Conservation (phyloP, 2,888 invertebrate species). For the Epirrita christyi region DNA sequence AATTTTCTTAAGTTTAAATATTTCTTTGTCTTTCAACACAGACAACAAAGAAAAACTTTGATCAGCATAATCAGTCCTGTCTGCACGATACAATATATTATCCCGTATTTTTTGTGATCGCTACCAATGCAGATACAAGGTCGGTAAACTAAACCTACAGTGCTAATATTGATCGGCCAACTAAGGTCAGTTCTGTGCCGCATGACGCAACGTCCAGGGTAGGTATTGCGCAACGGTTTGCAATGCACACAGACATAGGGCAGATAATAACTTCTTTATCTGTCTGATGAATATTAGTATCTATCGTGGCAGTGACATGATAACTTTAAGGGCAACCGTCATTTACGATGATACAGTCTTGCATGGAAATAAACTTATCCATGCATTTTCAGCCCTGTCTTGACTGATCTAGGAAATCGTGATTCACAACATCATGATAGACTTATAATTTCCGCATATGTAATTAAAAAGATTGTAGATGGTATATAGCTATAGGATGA, state of each 20-base stretch:
- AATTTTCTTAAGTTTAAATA: background rate
- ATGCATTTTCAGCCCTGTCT: too few relatives aligned
- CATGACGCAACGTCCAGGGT: constrained; percentile 74
- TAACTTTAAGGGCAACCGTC: background rate
- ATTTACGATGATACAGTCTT: background rate
- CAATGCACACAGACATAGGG: constrained; percentile 46
- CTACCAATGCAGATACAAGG: constrained; percentile 20
- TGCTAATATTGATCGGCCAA: constrained; percentile 68
- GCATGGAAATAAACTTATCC: too few relatives aligned
- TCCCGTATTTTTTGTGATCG: background rate
- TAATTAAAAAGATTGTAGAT: background rate
- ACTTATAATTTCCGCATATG: background rate
- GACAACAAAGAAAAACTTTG: constrained; percentile 18
- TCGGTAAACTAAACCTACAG: constrained; percentile 35
- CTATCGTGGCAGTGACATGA: constrained; percentile 10
- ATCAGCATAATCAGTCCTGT: background rate
- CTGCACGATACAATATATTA: too few relatives aligned
- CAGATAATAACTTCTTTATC: constrained; percentile 28
- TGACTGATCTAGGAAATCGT: too few relatives aligned
- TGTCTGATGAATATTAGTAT: constrained; percentile 16
- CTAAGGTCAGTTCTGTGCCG: constrained; percentile 73
- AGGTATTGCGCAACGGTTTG: constrained; percentile 66
- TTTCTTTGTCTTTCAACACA: background rate
- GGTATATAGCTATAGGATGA: background rate
- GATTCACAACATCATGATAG: too few relatives aligned